Percentiles rank a stretch among this genome's conserved stretches.
phyloP scores from a whole-genome alignment of 2,888 invertebrate genomes.

The Phania funesta region DNA sequence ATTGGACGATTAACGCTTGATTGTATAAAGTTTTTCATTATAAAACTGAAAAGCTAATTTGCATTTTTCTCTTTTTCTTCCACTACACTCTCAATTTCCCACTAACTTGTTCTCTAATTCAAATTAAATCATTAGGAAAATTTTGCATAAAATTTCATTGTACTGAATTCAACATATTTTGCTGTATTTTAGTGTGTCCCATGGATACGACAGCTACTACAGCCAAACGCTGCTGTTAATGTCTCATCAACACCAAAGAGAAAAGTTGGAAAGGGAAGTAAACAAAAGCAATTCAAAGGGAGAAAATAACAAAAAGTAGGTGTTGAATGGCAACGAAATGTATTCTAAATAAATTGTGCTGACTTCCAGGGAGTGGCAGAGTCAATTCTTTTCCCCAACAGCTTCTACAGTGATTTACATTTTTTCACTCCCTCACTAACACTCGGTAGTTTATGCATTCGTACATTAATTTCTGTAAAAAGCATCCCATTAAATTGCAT shows the following conservation, averaged over 20 bases:
- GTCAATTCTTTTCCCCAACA: slow-evolving; percentile 25
- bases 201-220: background rate
- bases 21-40: slow-evolving; percentile 36
- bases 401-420: background rate
- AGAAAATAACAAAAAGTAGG: slow-evolving; percentile 51
- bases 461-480: slow-evolving; percentile 35
- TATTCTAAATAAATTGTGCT: slow-evolving; percentile 59
- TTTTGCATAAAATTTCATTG: slow-evolving; percentile 54
- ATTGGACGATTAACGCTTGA: slow-evolving; percentile 38
- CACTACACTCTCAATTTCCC: slow-evolving; percentile 50
- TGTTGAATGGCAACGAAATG: slow-evolving; percentile 48
- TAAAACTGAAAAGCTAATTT: slow-evolving; percentile 61
- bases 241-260: slow-evolving; percentile 37
- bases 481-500: slow-evolving; percentile 60
- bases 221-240: background rate
- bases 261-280: slow-evolving; percentile 18
- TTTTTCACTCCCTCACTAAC: slow-evolving; percentile 3
- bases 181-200: slow-evolving; percentile 24
- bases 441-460: slow-evolving; percentile 9
- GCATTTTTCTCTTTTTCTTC: slow-evolving; percentile 23
- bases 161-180: slow-evolving; percentile 38
- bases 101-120: slow-evolving; percentile 50
- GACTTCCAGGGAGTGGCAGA: background rate
- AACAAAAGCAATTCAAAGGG: slow-evolving; percentile 37
- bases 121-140: slow-evolving; percentile 66